These are phyloP conservation scores for Drosophila carrolli DNA, from an alignment of 1,140 invertebrate genomes.

Conservation along the genomic window DNA sequence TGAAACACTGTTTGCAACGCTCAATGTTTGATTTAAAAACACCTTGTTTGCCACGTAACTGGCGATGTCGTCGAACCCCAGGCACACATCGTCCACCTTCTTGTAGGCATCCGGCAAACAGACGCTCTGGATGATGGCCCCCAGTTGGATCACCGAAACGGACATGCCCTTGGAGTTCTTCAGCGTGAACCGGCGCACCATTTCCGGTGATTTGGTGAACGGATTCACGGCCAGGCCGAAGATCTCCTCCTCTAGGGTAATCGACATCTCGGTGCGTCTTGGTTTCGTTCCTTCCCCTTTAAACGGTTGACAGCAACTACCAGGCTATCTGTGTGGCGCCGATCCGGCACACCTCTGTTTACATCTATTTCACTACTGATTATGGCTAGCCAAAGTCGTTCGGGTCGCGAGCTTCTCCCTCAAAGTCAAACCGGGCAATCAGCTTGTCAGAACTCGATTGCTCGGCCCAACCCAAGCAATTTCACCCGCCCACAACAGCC, in stretches of 20 bases:
- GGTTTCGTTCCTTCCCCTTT: conserved; percentile 30
- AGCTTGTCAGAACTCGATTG: conserved; percentile 17
- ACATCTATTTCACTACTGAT: conserved; percentile 18
- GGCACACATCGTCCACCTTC: conserved; percentile 88
- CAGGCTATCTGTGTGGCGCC: conserved; percentile 30
- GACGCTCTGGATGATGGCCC: conserved; percentile 91
- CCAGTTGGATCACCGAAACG: conserved; percentile 89
- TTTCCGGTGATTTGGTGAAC: conserved; percentile 76
- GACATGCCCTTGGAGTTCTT: conserved; percentile 86
- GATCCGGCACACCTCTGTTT: conserved; percentile 19
- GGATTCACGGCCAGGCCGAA: conserved; percentile 72
- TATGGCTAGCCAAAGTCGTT: conserved; percentile 51
- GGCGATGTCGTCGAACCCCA: conserved; percentile 91
- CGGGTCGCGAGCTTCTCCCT: conserved; percentile 48
- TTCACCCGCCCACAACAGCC: conserved; percentile 4
- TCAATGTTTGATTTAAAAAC: too few relatives aligned
- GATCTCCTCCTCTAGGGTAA: conserved; percentile 65
- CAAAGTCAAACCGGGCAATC: conserved; percentile 67
- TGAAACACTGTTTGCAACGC: too few relatives aligned
- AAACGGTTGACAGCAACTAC: conserved; percentile 55
- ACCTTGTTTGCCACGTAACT: conserved; percentile 74
- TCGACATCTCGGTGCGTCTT: conserved; percentile 40
- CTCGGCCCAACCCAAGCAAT: not conserved
- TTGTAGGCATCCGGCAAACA: conserved; percentile 90
- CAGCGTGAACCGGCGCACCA: conserved; percentile 87